These are phyloP conservation scores for Leptopilina syphax DNA, from an alignment of 2,888 invertebrate genomes.

Conservation along the genomic window DNA sequence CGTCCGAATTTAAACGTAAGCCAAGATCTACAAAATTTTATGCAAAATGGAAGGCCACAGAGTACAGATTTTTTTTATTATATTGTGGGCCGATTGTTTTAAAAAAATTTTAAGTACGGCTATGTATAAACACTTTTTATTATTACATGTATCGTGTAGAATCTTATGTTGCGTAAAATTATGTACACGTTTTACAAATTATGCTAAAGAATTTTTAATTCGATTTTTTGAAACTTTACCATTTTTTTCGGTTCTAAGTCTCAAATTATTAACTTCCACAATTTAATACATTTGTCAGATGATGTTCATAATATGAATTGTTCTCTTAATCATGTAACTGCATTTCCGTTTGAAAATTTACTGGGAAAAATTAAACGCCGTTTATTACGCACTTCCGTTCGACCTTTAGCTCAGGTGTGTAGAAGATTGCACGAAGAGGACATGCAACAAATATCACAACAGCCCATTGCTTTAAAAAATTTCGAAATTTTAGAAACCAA, in stretches of 20 bases:
- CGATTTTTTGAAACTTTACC: not conserved
- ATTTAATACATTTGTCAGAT: not conserved
- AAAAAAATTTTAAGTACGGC: slow-evolving; percentile 31
- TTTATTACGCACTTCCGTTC: not conserved
- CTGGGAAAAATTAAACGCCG: slow-evolving; percentile 34
- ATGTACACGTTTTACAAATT: too few relatives aligned
- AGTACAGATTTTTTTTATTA: slow-evolving; percentile 44
- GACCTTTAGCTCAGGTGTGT: not conserved
- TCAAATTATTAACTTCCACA: not conserved
- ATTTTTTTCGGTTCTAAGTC: not conserved
- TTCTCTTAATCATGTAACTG: not conserved
- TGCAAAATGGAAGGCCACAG: slow-evolving; percentile 51
- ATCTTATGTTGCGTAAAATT: slow-evolving; percentile 23
- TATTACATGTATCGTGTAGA: slow-evolving; percentile 41
- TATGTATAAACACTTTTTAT: slow-evolving; percentile 43
- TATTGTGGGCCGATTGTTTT: slow-evolving; percentile 56
- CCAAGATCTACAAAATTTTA: slow-evolving; percentile 42
- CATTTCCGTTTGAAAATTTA: slow-evolving; percentile 17
- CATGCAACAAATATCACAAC: not conserved
- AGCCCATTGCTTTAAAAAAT: not conserved
- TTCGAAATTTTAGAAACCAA: not conserved
- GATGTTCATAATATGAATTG: not conserved
- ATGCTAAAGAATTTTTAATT: not conserved
- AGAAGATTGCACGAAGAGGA: not conserved
- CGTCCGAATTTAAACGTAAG: slow-evolving; percentile 52